Evolutionary conservation across 1,140 invertebrate genomes (phyloP).

Genomic region (Drosophila malerkotliana): DNA sequence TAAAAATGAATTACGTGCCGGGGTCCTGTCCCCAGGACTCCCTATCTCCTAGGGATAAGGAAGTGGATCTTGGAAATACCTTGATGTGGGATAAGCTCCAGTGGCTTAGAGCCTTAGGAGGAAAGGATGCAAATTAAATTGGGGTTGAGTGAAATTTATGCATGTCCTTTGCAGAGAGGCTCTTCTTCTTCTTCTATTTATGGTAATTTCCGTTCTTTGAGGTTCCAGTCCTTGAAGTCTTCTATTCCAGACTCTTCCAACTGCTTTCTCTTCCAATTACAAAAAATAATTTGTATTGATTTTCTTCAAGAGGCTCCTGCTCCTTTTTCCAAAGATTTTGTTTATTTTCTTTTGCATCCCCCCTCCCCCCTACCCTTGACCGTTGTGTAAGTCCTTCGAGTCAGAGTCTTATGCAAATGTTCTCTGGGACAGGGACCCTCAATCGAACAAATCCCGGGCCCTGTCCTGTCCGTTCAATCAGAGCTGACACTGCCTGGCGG

Average conservation of each 20-base stretch:
- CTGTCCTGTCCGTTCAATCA: constrained; percentile 63
- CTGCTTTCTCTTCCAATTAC: constrained; percentile 12
- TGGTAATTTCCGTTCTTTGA: neutral
- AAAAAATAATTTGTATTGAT: constrained; percentile 36
- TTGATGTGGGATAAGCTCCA: constrained; percentile 4
- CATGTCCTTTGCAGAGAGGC: constrained; percentile 2
- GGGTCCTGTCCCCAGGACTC: constrained; percentile 20
- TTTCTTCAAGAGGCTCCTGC: constrained; percentile 20
- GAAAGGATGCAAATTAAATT: constrained; percentile 35
- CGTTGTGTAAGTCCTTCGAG: constrained; percentile 49
- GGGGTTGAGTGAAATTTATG: constrained; percentile 27
- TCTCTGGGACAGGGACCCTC: constrained; percentile 30
- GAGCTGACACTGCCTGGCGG: constrained; percentile 59
- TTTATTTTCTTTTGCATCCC: constrained; percentile 13
- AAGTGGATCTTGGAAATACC: neutral
- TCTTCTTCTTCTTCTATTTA: neutral
- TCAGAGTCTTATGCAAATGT: constrained; percentile 70
- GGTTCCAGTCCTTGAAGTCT: neutral
- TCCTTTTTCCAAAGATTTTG: constrained; percentile 40
- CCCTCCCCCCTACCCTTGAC: constrained; percentile 26
- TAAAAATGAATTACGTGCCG: constrained; percentile 76
- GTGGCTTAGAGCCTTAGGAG: constrained; percentile 9
- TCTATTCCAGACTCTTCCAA: neutral
- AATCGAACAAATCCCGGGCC: constrained; percentile 24
- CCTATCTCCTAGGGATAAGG: constrained; percentile 11